Base-by-base conservation (phyloP, 2,888 invertebrate genomes). In the Shargacucullia verbasci region DNA sequence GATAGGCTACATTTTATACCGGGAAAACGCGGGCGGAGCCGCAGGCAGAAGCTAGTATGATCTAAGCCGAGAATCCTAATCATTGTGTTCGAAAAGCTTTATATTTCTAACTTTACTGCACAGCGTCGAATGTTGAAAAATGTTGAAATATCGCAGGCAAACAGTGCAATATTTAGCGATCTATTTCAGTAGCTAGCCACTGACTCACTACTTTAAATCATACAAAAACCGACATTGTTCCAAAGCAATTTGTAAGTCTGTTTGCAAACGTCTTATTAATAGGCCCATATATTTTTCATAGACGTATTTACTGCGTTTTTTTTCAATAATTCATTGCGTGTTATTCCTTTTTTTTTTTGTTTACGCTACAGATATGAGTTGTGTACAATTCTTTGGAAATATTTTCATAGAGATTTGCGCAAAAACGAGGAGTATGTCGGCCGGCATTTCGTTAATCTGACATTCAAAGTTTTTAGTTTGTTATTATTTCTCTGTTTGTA, bases 121-220 rank as follows among this genome's bases (percentile, higher is more conserved):
- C 33, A 13, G 39, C 11, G 14, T 8, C 47, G 20, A 13, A 40
- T 34, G 35, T 31, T 31, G 20, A 2, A 46, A 57, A 34, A 12
- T 7, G 12, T 15, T n/a, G 31, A 47, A 66, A 52, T 14, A 63
- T 7, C 0, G 7, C 8, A 4, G 25, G 27, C 40, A 67, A 45
- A 62, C 48, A 44, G 6, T 10, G 38, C n/a, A 33, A 12, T 12
- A 39, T 38, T 38, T 20, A 3, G 13, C 0, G 12, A 25, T 38
- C 70, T 63, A 69, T 69, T 69, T 47, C n/a, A 10, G 40, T 35
- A 0, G 33, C 13, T 7, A 38, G 12, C 10, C 40, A 15, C 7
- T 66, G 66, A 66, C 37, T 66, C 63, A 66, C 38, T n/a, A 34
- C 44, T 13, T 55, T 66, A 66, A 69, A 66, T 66, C 66, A 66